Evolutionary conservation across 1,140 invertebrate species (phyloP).

Genomic region (Musca domestica): DNA sequence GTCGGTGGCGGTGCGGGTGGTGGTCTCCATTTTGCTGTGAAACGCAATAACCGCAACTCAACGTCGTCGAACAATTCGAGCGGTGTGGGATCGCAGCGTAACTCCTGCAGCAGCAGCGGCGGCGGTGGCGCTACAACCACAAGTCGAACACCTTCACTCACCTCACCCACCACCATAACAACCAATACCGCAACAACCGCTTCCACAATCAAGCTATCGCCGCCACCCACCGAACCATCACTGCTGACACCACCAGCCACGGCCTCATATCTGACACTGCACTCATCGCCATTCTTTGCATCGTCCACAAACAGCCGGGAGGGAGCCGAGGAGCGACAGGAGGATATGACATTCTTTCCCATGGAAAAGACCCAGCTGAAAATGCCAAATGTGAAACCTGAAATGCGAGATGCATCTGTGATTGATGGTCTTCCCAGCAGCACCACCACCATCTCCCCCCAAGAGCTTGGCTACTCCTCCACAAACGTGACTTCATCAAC

Average conservation of each 20-base stretch:
- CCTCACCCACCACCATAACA: slow-evolving; percentile 12
- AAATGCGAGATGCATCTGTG: too few species aligned
- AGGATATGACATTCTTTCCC: neutral
- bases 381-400: too few species aligned
- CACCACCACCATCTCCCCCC: neutral
- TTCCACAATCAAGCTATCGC: slow-evolving; percentile 9
- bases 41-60: slow-evolving; percentile 12
- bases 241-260: neutral
- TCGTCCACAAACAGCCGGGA: neutral
- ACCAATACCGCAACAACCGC: slow-evolving; percentile 8
- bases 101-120: neutral
- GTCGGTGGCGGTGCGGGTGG: neutral
- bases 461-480: neutral
- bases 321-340: too few species aligned
- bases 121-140: slow-evolving; percentile 1
- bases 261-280: neutral
- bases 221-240: slow-evolving; percentile 11
- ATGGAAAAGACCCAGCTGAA: neutral
- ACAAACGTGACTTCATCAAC: slow-evolving; percentile 20
- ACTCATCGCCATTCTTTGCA: neutral
- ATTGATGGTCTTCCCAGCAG: too few species aligned
- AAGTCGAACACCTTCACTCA: slow-evolving; percentile 13
- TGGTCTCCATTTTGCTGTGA: slow-evolving; percentile 1
- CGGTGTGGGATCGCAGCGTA: slow-evolving; percentile 8
- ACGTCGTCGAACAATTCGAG: neutral